phyloP scores from a whole-genome alignment of 2,888 invertebrate genomes.

The Cheilosia soror region DNA sequence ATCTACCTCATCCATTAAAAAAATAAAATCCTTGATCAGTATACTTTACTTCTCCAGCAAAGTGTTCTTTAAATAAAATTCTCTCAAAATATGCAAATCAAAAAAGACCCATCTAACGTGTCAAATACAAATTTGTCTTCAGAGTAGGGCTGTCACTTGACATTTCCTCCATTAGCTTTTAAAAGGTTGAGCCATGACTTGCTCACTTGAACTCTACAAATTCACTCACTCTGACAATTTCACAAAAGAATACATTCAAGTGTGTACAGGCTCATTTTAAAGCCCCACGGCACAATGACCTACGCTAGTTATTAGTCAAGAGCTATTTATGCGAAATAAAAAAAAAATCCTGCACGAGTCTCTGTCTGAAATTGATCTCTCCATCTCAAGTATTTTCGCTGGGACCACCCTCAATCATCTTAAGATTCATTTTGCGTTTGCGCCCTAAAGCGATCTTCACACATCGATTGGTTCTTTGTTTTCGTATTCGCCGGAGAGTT shows the following conservation, averaged over 20 bases:
- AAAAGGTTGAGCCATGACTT: not conserved
- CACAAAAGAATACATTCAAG: not conserved
- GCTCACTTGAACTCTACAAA: not conserved
- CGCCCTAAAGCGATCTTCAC: conserved; percentile 47
- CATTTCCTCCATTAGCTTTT: not conserved
- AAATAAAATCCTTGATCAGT: no score
- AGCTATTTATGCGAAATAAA: conserved; percentile 11
- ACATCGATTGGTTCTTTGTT: conserved; percentile 21
- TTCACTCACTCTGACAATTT: not conserved
- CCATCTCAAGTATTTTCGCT: conserved; percentile 23
- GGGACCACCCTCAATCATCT: conserved; percentile 50
- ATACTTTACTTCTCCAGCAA: no score
- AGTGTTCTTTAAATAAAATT: no score
- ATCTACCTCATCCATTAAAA: no score
- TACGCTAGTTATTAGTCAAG: conserved; percentile 17
- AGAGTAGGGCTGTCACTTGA: not conserved
- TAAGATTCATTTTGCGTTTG: conserved; percentile 16
- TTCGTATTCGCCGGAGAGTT: conserved; percentile 1
- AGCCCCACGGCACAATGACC: not conserved
- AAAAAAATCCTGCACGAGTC: conserved; percentile 8
- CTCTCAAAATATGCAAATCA: no score
- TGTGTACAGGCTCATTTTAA: not conserved
- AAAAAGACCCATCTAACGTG: no score
- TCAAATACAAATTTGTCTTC: no score
- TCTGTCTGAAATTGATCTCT: conserved; percentile 35